These are phyloP conservation scores for Chamaedrilus cognettii DNA, from an alignment of 2,888 invertebrate species.

Conservation along the genomic window DNA sequence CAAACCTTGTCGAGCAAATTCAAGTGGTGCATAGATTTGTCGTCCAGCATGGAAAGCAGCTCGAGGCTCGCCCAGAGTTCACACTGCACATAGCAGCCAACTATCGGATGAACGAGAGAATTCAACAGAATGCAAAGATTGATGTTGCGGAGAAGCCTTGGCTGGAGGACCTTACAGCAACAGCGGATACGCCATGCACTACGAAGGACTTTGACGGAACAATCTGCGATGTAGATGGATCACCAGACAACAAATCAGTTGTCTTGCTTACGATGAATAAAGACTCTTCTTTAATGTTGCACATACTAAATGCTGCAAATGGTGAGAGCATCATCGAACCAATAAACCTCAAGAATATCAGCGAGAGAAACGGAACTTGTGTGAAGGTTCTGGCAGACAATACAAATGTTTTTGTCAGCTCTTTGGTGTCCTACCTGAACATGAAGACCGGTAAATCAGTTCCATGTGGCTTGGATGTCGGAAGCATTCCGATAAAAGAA, in stretches of 20 bases:
- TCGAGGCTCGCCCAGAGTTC: slow-evolving; percentile 26
- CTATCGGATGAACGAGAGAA: slow-evolving; percentile 23
- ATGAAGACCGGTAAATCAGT: slow-evolving; percentile 22
- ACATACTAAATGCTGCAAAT: slow-evolving; percentile 22
- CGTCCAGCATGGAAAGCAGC: slow-evolving; percentile 15
- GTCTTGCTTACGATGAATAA: slow-evolving; percentile 30
- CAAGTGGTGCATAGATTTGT: slow-evolving; percentile 27
- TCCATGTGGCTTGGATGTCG: slow-evolving; percentile 28
- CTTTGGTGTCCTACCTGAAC: slow-evolving; percentile 29
- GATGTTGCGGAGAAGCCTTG: slow-evolving; percentile 29
- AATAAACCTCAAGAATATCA: slow-evolving; percentile 28
- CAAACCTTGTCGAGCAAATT: slow-evolving; percentile 31
- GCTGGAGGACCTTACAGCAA: slow-evolving; percentile 34
- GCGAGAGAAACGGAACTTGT: slow-evolving; percentile 26
- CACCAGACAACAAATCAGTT: slow-evolving; percentile 32
- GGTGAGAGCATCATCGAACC: slow-evolving; percentile 19
- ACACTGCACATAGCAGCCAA: slow-evolving; percentile 34
- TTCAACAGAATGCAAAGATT: slow-evolving; percentile 32
- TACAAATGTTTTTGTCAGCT: slow-evolving; percentile 33
- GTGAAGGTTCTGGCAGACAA: slow-evolving; percentile 30
- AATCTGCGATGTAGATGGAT: slow-evolving; percentile 27
- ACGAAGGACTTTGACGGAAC: slow-evolving; percentile 17
- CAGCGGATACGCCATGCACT: slow-evolving; percentile 27
- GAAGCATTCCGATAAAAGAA: slow-evolving; percentile 32
- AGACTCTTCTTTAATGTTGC: slow-evolving; percentile 24